Base-by-base conservation (phyloP, 2,797 vertebrate genomes). In the Sebastes miniatus region DNA sequence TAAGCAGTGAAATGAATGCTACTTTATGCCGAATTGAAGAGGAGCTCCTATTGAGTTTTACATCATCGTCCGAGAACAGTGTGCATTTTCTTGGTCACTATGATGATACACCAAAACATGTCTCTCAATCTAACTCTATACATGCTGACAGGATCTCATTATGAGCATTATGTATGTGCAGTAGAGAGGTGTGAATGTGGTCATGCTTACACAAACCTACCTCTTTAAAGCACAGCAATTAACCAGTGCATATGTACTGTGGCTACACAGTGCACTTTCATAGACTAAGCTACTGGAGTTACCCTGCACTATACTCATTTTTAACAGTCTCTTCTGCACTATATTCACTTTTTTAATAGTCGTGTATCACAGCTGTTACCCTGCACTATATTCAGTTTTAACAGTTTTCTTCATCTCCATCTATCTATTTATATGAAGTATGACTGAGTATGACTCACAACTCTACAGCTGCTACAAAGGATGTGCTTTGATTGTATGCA, bases 41-140 rank as follows among this genome's bases (percentile, higher is more conserved):
- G 1, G 2, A 22, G 0, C 1, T 5, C 3, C 0, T 6, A 3
- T 6, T 25, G 3, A 12, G 1, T 52, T 32, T 52, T 9, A 13
- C 2, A 25, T 2, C 2, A 3, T 27, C 3, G 1, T 52, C 0
- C 0, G 3, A 12, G 1, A 20, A 4, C 4, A 2, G 3, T 31
- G n/a, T 29, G 27, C 4, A 1, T 47, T 71, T 20, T 10, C 50
- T 69, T 59, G 16, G 57, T 76, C 25, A 50, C 18, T 22, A 12
- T 36, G 22, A 77, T 39, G 36, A 39, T 54, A 3, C 22, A 24
- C 18, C 16, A 57, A 61, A 47, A 61, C 2, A 54, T 9, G 54
- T 20, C 62, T 64, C 11, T 59, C 10, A 20, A 24, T 24, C 12
- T 39, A 13, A 24, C 18, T 12, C 32, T 43, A 12, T 2, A 24